Base-by-base conservation (phyloP, 2,113 vertebrate genomes). In the Mobula birostris region DNA sequence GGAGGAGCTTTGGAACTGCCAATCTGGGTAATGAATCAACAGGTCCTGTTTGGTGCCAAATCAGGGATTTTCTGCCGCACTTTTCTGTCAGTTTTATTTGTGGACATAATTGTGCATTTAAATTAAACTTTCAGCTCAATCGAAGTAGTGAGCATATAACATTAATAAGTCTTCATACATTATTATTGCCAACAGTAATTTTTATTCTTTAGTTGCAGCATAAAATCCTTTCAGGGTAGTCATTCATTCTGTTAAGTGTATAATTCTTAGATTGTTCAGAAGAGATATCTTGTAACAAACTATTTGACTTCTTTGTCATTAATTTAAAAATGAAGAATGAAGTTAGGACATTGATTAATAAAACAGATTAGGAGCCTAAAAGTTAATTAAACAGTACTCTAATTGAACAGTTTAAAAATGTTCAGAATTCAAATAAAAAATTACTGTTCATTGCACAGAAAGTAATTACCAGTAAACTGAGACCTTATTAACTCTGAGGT, bases 131-230 rank as follows among this genome's bases (percentile, higher is more conserved):
- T 24, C 27, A 61, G 12, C 83, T 87, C 56, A 56, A 87, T 87
- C 29, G 24, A 87, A 87, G 29, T 87, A 87, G 58, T 87, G 27
- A 29, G 83, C 27, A 63, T 87, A 27, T 27, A 58, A 87, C 27
- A 0, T 27, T 7, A 5, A 66, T 90, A 63, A 88, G 85, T 66
- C 61, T 68, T 90, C n/a, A 32, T 90, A 15, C 63, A n/a, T 61
- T 90, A 68, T 90, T 90, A 90, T 90, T 90, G 58, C 85, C 61
- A 90, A 90, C 85, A 68, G 85, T 32, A 68, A 90, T 90, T 90
- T 66, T n/a, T 61, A 90, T 63, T 32, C 29, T 32, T 66, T 90
- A 32, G 66, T 70, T 72, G 27, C 32, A 72, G 68, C 66, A 93
- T 48, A 21, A 93, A 93, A 48, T 66, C 66, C 68, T 93, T 72